Percentiles rank a stretch among this genome's conserved stretches.
Conservation (phyloP, 2,888 invertebrate genomes). For the Drosophila fungiperda region DNA sequence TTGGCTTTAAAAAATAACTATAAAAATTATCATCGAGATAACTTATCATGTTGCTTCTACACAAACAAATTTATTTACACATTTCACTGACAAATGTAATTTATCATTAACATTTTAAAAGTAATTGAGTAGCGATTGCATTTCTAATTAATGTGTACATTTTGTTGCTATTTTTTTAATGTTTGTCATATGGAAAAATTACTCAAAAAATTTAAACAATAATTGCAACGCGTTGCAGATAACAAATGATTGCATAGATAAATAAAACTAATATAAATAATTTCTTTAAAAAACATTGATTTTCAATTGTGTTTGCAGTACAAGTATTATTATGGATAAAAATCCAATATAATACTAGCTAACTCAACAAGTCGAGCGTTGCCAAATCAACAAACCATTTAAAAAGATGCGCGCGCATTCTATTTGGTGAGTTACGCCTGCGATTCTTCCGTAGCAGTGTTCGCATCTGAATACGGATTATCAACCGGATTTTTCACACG, state of each 20-base stretch:
- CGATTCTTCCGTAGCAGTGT: slow-evolving; percentile 68
- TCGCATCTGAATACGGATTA: slow-evolving; percentile 68
- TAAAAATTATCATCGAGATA: slow-evolving; percentile 32
- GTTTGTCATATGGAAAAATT: background rate
- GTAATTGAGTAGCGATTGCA: slow-evolving; percentile 6
- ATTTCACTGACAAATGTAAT: slow-evolving; percentile 19
- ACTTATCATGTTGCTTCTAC: slow-evolving; percentile 25
- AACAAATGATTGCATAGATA: background rate
- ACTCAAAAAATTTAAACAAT: background rate
- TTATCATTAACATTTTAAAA: slow-evolving; percentile 20
- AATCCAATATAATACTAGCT: slow-evolving; percentile 9
- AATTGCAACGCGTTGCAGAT: background rate
- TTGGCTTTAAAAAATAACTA: slow-evolving; percentile 10
- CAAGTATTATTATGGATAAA: background rate
- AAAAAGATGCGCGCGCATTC: slow-evolving; percentile 23
- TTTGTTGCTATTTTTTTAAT: background rate
- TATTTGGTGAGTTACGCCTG: slow-evolving; percentile 46
- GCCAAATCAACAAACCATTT: slow-evolving; percentile 16
- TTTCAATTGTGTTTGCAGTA: slow-evolving; percentile 25
- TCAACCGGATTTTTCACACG: slow-evolving; percentile 69
- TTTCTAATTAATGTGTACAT: background rate
- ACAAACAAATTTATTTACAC: slow-evolving; percentile 32
- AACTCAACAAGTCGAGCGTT: slow-evolving; percentile 24
- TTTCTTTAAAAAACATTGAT: background rate
- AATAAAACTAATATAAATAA: background rate